Evolutionary conservation across 35 echinoderm and acorn worm genomes (phyloP).

Genomic region (Ophiothrix spiculata): DNA sequence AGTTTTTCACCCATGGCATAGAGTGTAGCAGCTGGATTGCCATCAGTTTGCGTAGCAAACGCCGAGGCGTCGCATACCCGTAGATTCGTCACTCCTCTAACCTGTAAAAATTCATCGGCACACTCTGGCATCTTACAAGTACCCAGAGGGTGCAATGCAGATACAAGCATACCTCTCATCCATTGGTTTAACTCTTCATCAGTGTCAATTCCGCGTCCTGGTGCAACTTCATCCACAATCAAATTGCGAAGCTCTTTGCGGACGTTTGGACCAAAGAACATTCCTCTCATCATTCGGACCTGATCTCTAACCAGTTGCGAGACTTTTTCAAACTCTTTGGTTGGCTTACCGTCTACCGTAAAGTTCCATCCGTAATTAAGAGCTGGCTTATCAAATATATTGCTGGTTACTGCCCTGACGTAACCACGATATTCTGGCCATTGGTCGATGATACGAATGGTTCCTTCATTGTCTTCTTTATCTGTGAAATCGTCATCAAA

Average conservation of each 20-base stretch:
- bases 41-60: conserved; percentile 31
- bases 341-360: background rate
- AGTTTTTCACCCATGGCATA: conserved; percentile 39
- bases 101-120: conserved; percentile 28
- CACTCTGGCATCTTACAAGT: conserved; percentile 48
- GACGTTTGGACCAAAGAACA: conserved; percentile 39
- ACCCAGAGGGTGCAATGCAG: conserved; percentile 32
- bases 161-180: conserved; percentile 41
- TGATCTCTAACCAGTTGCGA: conserved; percentile 25
- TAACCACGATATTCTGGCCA: conserved; percentile 32
- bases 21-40: conserved; percentile 31
- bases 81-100: conserved; percentile 18
- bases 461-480: conserved; percentile 17
- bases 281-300: background rate
- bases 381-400: conserved; percentile 26
- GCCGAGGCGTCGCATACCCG: conserved; percentile 37
- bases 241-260: background rate
- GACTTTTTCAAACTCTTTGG: conserved; percentile 12
- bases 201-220: conserved; percentile 8
- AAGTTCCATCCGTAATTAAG: conserved; percentile 33
- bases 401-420: background rate
- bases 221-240: conserved; percentile 34
- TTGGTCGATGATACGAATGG: conserved; percentile 40
- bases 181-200: conserved; percentile 27
- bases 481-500: background rate